Evolutionary conservation across 1,140 invertebrate genomes (phyloP), one percentile per base, ranked within the genome.

Genomic region (Teleopsis dalmanni): DNA sequence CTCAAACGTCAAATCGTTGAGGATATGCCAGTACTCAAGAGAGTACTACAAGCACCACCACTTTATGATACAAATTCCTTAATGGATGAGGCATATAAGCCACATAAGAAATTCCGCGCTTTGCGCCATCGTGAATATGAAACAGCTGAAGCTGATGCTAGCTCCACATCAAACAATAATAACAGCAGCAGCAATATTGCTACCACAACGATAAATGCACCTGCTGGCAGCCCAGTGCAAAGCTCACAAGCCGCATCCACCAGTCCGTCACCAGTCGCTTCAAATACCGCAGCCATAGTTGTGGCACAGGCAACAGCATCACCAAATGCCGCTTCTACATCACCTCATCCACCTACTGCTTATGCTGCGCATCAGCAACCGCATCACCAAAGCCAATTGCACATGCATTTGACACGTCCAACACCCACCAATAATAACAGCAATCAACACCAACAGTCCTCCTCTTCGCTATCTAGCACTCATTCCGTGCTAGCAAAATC

Each of bases 1-100:
- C 54, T 67, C 2, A 72, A 73, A 36, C 60, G 72, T 2, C 78
- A 76, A 47, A 77, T 78, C 34, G 82, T 87, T 11, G 89, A 93
- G 66, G 90, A 93, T 58, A 95, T 94, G 91, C 91, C 91, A 0
- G 89, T 94, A 48, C 72, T 95, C 45, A 94, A 94, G 62, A 79
- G 91, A 21, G 91, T 92, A 0, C 77, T 95, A 1, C 89, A 94
- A 67, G 91, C 91, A 2, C 91, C 91, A 1, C 91, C 91, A 0
- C 73, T 93, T 2, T 88, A 88, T 70, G 87, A 90, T 60, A 89
- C 88, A 34, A 88, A 88, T 59, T 86, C 87, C 1, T 71, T 94
- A 31, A 93, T 94, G 89, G 90, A 93, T 65, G 90, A 93, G 71
- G 90, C 90, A 1, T 94, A 94, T 75, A 90, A 92, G 60, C 89